Percentiles rank a stretch among this genome's conserved stretches.
Conservation (phyloP, 2,888 invertebrate genomes). For the Ganaspis brasiliensis region DNA sequence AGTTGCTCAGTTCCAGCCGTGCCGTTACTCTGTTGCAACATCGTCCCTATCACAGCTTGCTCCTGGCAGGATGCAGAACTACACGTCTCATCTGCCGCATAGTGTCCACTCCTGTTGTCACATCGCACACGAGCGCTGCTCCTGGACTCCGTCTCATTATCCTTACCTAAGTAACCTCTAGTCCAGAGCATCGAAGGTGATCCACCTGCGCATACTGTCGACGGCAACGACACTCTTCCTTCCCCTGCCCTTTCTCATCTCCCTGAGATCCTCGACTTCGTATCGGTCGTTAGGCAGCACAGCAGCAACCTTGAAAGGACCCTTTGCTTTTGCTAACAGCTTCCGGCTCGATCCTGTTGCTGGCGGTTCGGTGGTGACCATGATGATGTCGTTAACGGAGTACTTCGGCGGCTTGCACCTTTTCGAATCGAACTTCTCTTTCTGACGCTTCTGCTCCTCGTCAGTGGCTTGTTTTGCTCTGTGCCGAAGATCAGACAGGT, state of each 20-base stretch:
- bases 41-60: too few species aligned
- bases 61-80: too few species aligned
- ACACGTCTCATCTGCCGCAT: too few species aligned
- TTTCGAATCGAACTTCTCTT: slow-evolving; percentile 51
- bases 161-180: too few species aligned
- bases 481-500: slow-evolving; percentile 50
- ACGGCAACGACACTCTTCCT: slow-evolving; percentile 57
- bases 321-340: slow-evolving; percentile 58
- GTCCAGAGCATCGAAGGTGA: neutral
- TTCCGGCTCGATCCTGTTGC: slow-evolving; percentile 62
- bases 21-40: too few species aligned
- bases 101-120: too few species aligned
- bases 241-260: slow-evolving; percentile 56
- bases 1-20: too few species aligned
- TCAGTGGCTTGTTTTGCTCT: slow-evolving; percentile 53
- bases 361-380: slow-evolving; percentile 55
- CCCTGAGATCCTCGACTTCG: slow-evolving; percentile 61
- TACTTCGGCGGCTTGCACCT: slow-evolving; percentile 54
- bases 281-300: slow-evolving; percentile 63
- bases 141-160: too few species aligned
- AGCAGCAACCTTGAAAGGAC: slow-evolving; percentile 61
- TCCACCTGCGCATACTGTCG: slow-evolving; percentile 50
- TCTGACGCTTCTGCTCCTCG: slow-evolving; percentile 51
- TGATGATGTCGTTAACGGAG: slow-evolving; percentile 59
- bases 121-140: too few species aligned